Conservation (phyloP, 2,797 vertebrate genomes). For the Mormyrus proboscirostris region DNA sequence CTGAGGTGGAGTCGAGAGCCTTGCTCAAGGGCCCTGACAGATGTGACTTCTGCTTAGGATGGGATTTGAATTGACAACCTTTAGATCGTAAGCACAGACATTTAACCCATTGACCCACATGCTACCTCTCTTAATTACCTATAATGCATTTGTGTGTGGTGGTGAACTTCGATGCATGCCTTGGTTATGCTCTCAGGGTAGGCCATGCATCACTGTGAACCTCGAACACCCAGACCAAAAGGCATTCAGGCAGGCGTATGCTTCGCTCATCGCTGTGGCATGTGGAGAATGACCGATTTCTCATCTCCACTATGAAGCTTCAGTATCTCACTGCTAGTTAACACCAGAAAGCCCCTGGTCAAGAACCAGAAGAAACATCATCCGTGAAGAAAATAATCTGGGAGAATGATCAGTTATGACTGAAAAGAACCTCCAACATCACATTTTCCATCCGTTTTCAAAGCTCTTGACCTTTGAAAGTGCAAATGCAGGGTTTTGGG, state of each 20-base stretch:
- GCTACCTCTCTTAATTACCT: background rate
- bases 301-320: constrained; percentile 18
- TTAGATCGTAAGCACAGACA: background rate
- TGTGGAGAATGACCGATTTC: constrained; percentile 4
- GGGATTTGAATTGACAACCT: background rate
- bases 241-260: background rate
- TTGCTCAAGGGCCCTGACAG: background rate
- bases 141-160: background rate
- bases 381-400: constrained; percentile 5
- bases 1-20: background rate
- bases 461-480: background rate
- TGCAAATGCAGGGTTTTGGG: background rate
- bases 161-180: background rate
- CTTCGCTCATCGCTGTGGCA: constrained; percentile 21
- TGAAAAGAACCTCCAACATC: constrained; percentile 12
- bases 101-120: background rate
- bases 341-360: background rate
- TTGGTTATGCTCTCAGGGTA: background rate
- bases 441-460: constrained; percentile 14
- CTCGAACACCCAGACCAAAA: background rate
- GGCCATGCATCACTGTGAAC: background rate
- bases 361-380: background rate
- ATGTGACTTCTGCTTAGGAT: background rate
- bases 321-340: background rate
- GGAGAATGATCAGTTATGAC: constrained; percentile 21